Evolutionary conservation across 2,888 invertebrate genomes (phyloP).

Genomic region (Brachynemurus nebulosus): DNA sequence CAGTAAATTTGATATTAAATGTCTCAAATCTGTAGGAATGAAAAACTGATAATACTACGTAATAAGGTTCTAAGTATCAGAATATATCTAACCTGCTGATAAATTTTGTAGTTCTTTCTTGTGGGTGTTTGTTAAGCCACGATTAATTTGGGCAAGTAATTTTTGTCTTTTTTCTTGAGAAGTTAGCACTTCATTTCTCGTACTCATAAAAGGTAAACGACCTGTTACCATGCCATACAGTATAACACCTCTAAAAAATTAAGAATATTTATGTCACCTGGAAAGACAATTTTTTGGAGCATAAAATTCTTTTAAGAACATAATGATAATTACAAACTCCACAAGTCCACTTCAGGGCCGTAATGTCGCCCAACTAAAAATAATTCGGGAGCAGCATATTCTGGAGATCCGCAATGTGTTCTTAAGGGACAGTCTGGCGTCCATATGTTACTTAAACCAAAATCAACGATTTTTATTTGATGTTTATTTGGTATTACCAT

Average conservation of each 20-base stretch:
- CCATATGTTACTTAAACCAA: conserved; percentile 59
- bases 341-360: conserved; percentile 63
- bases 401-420: conserved; percentile 66
- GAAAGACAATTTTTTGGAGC: background rate
- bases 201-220: conserved; percentile 48
- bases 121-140: conserved; percentile 46
- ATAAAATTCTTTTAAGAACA: no score
- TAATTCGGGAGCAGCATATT: conserved; percentile 67
- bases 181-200: conserved; percentile 30
- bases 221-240: conserved; percentile 64
- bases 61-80: no score
- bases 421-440: conserved; percentile 42
- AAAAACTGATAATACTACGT: no score
- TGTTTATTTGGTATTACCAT: conserved; percentile 53
- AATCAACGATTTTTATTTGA: conserved; percentile 62
- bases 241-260: conserved; percentile 47
- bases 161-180: conserved; percentile 41
- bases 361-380: conserved; percentile 53
- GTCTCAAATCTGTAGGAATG: conserved; percentile 29
- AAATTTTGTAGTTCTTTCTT: conserved; percentile 35
- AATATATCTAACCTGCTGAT: conserved; percentile 21
- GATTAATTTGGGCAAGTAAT: conserved; percentile 49
- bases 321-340: conserved; percentile 49
- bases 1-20: conserved; percentile 39
- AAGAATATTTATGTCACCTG: background rate